A percentile compares a stretch with the other conserved stretches of the same genome.
Evolutionary conservation across 2,113 vertebrate genomes (phyloP).

Genomic region (Ptilorrhoa leucosticta): DNA sequence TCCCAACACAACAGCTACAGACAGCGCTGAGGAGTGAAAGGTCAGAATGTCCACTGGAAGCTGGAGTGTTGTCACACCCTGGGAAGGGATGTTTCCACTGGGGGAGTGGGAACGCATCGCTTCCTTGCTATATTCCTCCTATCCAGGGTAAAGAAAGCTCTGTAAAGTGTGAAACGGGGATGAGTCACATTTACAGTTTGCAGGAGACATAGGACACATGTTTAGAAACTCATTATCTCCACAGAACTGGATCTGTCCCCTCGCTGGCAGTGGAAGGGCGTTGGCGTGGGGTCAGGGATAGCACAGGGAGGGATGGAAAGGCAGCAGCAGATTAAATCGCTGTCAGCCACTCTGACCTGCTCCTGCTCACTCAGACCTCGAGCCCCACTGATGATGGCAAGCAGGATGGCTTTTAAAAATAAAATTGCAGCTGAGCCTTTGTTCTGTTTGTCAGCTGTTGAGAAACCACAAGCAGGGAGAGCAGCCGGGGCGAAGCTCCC

Average conservation of each 20-base stretch:
- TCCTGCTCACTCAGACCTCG: not conserved
- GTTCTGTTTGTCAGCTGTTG: not conserved
- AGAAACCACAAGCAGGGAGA: not conserved
- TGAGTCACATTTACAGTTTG: not conserved
- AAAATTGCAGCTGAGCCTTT: not conserved
- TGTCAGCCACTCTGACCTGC: not conserved
- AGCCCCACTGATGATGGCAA: not conserved
- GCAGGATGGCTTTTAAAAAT: not conserved
- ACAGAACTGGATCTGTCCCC: not conserved
- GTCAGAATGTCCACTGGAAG: not conserved
- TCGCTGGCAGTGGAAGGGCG: not conserved
- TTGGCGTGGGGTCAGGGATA: not conserved
- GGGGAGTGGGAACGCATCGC: not conserved
- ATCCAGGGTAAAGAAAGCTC: not conserved
- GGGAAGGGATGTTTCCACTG: not conserved
- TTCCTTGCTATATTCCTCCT: not conserved
- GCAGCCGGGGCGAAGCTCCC: accelerated
- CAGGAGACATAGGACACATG: not conserved
- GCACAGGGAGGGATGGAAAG: not conserved
- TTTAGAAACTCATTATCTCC: not conserved
- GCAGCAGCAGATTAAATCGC: not conserved
- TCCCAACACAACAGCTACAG: not conserved
- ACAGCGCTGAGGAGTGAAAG: not conserved
- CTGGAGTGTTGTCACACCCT: not conserved
- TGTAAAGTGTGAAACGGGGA: not conserved